These are phyloP conservation scores for Leptogaster cylindrica DNA, from an alignment of 2,888 invertebrate genomes.

Conservation along the genomic window DNA sequence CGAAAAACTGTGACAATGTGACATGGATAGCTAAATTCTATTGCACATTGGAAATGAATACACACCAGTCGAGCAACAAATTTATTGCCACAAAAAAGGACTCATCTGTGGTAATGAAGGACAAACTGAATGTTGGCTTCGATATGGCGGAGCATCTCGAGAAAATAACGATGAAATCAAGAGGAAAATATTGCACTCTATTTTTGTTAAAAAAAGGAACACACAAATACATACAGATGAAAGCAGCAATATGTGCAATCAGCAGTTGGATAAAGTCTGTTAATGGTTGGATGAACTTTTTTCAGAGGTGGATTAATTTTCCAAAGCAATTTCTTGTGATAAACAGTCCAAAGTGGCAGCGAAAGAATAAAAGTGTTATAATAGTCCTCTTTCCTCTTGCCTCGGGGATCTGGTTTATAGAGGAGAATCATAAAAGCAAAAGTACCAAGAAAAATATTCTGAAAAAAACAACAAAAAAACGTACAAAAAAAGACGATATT, in stretches of 20 bases:
- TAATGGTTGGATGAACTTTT: slow-evolving; percentile 2
- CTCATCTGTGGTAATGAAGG: background rate
- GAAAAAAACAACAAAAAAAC: no score
- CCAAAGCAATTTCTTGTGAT: background rate
- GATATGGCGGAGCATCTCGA: background rate
- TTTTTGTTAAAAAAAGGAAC: background rate
- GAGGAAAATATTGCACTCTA: background rate
- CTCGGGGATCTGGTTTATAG: no score
- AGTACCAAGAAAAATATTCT: no score
- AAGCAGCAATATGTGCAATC: background rate
- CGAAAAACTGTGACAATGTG: no score
- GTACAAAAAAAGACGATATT: no score
- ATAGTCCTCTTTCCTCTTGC: background rate
- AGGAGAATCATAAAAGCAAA: no score
- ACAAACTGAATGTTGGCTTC: background rate
- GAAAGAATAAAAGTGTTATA: background rate
- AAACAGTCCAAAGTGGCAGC: background rate
- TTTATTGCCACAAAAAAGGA: background rate
- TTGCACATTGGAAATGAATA: no score
- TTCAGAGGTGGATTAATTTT: background rate
- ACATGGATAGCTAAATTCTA: background rate
- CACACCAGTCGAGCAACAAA: no score
- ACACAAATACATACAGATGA: no score
- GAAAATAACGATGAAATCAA: background rate
- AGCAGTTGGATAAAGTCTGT: background rate